These are phyloP conservation scores for Aricia agestis DNA, from an alignment of 1,140 invertebrate genomes.

Conservation along the genomic window DNA sequence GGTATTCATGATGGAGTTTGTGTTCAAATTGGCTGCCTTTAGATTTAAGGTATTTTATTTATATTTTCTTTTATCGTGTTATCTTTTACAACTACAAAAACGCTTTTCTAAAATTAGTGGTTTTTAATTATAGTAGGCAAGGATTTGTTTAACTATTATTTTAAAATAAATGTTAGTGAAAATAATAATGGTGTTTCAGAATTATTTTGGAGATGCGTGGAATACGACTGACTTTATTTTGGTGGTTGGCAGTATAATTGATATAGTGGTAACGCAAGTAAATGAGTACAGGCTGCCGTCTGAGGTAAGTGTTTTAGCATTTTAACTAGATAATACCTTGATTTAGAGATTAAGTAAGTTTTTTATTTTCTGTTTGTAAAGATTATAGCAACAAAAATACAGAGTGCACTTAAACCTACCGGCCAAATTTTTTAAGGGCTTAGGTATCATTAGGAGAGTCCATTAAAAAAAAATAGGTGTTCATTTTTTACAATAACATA, in stretches of 20 bases:
- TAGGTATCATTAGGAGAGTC: too few relatives aligned
- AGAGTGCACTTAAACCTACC: too few relatives aligned
- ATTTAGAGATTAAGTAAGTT: too few relatives aligned
- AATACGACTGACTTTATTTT: conserved; percentile 67
- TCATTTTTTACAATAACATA: too few relatives aligned
- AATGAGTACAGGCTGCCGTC: conserved; percentile 48
- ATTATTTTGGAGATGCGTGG: conserved; percentile 68
- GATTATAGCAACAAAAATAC: background rate
- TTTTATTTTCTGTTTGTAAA: too few relatives aligned
- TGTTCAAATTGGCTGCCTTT: conserved; percentile 98
- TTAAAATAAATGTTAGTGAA: background rate
- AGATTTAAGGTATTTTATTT: conserved; percentile 89
- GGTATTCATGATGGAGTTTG: conserved; percentile 97
- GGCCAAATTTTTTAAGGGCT: too few relatives aligned
- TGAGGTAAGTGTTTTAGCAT: conserved; percentile 32
- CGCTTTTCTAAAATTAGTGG: too few relatives aligned
- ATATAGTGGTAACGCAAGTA: conserved; percentile 64
- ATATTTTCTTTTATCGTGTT: background rate
- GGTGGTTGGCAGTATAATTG: conserved; percentile 67
- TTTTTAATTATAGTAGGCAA: too few relatives aligned
- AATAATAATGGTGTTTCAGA: conserved; percentile 40
- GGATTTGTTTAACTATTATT: background rate
- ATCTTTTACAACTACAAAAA: background rate
- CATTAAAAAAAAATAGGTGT: too few relatives aligned
- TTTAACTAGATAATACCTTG: too few relatives aligned